A percentile compares a stretch with the other conserved stretches of the same genome.
phyloP scores from a whole-genome alignment of 2,888 invertebrate species.

The Phaonia tiefii region DNA sequence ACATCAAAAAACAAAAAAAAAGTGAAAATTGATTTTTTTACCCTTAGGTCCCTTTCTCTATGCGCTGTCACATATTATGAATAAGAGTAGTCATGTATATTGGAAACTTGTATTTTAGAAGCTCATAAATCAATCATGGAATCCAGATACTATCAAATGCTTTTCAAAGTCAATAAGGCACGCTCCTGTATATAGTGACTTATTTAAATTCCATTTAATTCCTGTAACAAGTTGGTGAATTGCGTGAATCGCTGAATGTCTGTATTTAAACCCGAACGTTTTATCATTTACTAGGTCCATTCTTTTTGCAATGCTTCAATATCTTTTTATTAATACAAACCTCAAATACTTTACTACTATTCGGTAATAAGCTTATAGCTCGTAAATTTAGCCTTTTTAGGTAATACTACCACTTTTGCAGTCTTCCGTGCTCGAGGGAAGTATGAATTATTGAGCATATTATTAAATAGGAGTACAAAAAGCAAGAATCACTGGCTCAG shows the following conservation, averaged over 20 bases:
- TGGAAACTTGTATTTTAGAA: slow-evolving; percentile 15
- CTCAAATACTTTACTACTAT: slow-evolving; percentile 24
- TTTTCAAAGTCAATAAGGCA: no score
- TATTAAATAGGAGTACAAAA: slow-evolving; percentile 4
- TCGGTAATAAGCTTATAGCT: slow-evolving; percentile 1
- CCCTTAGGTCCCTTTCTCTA: no score
- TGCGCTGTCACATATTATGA: no score
- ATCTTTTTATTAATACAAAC: slow-evolving; percentile 32
- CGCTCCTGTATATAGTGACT: no score
- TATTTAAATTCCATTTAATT: no score
- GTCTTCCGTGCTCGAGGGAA: slow-evolving; percentile 44
- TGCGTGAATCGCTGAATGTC: no score
- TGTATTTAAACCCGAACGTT: slow-evolving; percentile 26
- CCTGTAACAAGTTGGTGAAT: no score
- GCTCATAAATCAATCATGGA: slow-evolving; percentile 31
- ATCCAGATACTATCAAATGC: slow-evolving; percentile 40
- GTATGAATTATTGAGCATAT: no score
- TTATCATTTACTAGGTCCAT: neutral
- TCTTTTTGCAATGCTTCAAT: neutral
- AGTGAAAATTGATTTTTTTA: no score
- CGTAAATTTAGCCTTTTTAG: slow-evolving; percentile 3
- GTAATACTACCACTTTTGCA: slow-evolving; percentile 34
- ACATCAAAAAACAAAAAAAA: no score
- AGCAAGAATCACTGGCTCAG: neutral
- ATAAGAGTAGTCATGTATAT: neutral